Conservation (phyloP, 2,888 invertebrate species). For the Onthophagus sagittarius region DNA sequence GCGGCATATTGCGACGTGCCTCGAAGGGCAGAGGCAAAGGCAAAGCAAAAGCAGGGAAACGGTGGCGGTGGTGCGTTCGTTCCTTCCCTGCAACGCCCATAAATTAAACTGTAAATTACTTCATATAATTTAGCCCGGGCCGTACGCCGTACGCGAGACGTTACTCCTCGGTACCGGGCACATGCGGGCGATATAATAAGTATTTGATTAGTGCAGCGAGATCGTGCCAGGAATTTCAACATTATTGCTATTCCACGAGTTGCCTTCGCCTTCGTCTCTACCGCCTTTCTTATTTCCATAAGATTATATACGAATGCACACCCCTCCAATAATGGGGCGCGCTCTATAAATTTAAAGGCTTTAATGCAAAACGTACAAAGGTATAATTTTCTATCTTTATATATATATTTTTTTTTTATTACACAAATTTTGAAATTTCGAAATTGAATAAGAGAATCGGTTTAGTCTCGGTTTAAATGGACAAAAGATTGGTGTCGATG, state of each 20-base stretch:
- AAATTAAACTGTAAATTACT: conserved; percentile 45
- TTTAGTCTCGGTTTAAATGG: too few relatives aligned
- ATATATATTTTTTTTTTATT: too few relatives aligned
- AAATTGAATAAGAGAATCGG: too few relatives aligned
- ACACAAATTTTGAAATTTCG: too few relatives aligned
- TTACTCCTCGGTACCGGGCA: conserved; percentile 7
- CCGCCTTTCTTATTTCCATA: conserved; percentile 5
- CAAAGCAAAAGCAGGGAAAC: conserved; percentile 25
- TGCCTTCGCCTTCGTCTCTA: background rate
- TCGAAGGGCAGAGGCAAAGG: conserved; percentile 31
- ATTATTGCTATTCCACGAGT: conserved; percentile 5
- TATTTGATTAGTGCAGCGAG: conserved; percentile 15
- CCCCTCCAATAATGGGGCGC: background rate
- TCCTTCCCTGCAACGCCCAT: conserved; percentile 31
- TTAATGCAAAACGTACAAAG: background rate
- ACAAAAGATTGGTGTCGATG: too few relatives aligned
- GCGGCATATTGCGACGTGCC: conserved; percentile 43
- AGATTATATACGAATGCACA: background rate
- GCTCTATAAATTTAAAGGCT: background rate
- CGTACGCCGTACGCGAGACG: conserved; percentile 36
- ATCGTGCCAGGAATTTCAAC: conserved; percentile 6
- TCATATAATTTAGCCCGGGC: conserved; percentile 40
- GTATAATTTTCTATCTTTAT: background rate
- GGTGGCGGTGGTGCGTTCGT: background rate
- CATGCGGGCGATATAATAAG: conserved; percentile 17